Conservation (phyloP, 2,113 vertebrate species). For the Grus americana region DNA sequence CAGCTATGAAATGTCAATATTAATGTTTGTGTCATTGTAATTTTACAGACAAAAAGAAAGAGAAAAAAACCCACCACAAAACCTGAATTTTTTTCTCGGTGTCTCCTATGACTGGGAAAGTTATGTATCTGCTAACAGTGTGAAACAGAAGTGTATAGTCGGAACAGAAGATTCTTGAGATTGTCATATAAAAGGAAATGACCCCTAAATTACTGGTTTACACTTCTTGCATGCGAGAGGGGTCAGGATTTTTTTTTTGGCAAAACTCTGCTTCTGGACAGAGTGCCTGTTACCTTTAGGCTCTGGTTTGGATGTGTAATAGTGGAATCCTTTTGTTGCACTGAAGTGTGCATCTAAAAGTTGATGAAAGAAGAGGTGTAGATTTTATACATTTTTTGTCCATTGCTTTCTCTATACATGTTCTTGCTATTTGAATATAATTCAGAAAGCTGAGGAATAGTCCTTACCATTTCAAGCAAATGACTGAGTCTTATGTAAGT, state of each 20-base stretch:
- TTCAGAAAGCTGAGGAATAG: slow-evolving; percentile 20
- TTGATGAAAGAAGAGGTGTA: slow-evolving; percentile 31
- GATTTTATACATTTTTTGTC: background rate
- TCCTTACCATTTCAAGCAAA: slow-evolving; percentile 22
- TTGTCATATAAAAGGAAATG: slow-evolving; percentile 32
- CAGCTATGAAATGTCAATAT: slow-evolving; percentile 17
- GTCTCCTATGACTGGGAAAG: slow-evolving; percentile 18
- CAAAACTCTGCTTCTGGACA: background rate
- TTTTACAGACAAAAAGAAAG: background rate
- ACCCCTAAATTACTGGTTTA: slow-evolving; percentile 8
- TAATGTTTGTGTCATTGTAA: background rate
- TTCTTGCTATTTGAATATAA: slow-evolving; percentile 1
- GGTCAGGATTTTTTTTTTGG: background rate
- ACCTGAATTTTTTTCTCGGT: background rate
- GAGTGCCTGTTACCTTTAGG: background rate
- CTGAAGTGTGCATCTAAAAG: background rate
- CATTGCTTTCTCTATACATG: background rate
- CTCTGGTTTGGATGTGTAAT: background rate
- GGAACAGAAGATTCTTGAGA: slow-evolving; percentile 9
- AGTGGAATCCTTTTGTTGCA: background rate
- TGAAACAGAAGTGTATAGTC: slow-evolving; percentile 8
- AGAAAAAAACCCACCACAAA: background rate
- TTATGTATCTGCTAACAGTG: background rate
- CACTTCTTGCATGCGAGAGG: background rate
- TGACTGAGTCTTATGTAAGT: slow-evolving; percentile 43